phyloP scores from a whole-genome alignment of 92 coral and sea anemone genomes.

The Palythoa heliodiscus region DNA sequence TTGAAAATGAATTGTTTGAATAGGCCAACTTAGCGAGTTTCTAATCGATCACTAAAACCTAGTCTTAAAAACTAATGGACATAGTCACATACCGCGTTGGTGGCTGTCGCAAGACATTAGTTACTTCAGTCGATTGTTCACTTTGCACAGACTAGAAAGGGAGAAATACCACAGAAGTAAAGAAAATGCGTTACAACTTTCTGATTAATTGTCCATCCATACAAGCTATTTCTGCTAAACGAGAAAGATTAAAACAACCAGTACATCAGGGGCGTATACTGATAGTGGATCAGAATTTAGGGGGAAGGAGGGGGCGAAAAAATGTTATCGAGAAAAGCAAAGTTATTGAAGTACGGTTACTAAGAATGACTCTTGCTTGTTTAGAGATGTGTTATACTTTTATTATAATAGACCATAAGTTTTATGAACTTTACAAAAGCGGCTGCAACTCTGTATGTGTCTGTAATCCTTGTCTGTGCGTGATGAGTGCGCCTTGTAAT shows the following conservation, averaged over 20 bases:
- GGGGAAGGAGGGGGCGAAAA: neutral
- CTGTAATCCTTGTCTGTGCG: too few species aligned
- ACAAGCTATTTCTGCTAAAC: neutral
- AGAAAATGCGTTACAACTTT: neutral
- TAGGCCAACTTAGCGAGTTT: neutral
- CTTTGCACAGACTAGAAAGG: neutral
- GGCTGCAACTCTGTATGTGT: too few species aligned
- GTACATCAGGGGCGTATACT: neutral
- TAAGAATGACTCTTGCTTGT: too few species aligned
- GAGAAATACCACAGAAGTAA: neutral
- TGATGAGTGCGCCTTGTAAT: too few species aligned
- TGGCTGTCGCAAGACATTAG: neutral
- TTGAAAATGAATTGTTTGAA: neutral
- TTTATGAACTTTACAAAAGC: too few species aligned
- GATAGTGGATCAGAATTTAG: neutral
- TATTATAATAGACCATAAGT: too few species aligned
- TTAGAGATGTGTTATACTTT: too few species aligned
- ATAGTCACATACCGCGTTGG: conserved; percentile 8
- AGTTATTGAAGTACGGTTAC: too few species aligned
- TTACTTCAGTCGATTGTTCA: conserved; percentile 1
- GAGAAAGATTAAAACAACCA: neutral
- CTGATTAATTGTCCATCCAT: neutral
- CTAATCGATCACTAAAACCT: neutral
- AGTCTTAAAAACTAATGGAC: neutral
- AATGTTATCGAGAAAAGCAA: too few species aligned